phyloP scores from a whole-genome alignment of 2,797 vertebrate genomes.

The Tangara arthus region DNA sequence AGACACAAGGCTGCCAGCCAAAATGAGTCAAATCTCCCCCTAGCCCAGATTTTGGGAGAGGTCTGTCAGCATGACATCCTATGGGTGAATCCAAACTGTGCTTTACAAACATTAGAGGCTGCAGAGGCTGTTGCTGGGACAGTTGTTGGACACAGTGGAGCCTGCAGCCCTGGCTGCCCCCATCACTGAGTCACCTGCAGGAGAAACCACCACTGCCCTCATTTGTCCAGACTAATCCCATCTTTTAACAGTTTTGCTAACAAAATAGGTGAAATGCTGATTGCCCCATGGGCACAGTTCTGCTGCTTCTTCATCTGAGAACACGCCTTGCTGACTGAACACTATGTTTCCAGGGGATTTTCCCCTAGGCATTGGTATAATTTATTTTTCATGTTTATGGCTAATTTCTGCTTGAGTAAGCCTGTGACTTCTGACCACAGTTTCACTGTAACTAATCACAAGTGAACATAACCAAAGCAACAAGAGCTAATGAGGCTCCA shows the following conservation, averaged over 20 bases:
- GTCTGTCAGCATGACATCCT: neutral
- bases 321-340: neutral
- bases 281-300: fast-evolving
- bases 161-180: neutral
- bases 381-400: neutral
- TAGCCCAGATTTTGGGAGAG: neutral
- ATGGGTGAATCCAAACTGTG: fast-evolving
- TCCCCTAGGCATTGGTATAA: neutral
- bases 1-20: neutral
- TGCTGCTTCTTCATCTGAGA: neutral
- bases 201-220: neutral
- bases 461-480: neutral
- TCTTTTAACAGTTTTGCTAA: neutral
- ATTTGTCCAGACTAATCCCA: neutral
- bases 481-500: neutral
- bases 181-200: fast-evolving
- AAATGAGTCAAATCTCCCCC: neutral
- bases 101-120: neutral
- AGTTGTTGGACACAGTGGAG: neutral
- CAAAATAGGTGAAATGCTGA: neutral
- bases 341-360: neutral
- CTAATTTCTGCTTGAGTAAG: conserved; percentile 15
- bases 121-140: fast-evolving
- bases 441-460: neutral
- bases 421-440: neutral